phyloP scores from a whole-genome alignment of 2,113 vertebrate genomes.

The Nyctibius bracteatus region DNA sequence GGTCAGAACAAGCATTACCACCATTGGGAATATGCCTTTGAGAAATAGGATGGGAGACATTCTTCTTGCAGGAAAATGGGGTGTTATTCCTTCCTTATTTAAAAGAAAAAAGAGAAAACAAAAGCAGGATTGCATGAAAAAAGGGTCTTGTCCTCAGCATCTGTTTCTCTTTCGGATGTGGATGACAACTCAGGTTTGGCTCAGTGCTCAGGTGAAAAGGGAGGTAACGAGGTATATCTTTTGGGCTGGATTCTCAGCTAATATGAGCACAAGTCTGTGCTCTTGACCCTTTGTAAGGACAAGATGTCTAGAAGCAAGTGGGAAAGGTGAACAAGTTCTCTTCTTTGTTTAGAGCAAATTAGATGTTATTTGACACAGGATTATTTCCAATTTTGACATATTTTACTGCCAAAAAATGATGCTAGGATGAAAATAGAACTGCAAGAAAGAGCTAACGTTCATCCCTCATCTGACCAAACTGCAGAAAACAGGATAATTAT shows the following conservation, averaged over 20 bases:
- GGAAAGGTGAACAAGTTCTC: not conserved
- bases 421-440: slow-evolving; percentile 47
- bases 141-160: not conserved
- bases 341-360: not conserved
- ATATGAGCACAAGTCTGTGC: not conserved
- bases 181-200: not conserved
- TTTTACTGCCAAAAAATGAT: slow-evolving; percentile 3
- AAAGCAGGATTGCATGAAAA: not conserved
- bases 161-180: not conserved
- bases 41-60: not conserved
- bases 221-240: not conserved
- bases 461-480: not conserved
- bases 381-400: not conserved
- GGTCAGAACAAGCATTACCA: not conserved
- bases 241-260: not conserved
- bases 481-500: slow-evolving; percentile 57
- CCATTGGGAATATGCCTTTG: not conserved
- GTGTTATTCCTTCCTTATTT: not conserved
- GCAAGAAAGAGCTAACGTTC: not conserved
- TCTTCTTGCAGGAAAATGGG: not conserved
- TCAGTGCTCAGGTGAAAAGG: not conserved
- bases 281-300: not conserved
- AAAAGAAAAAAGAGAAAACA: not conserved
- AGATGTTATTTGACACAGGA: slow-evolving; percentile 12
- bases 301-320: not conserved